Conservation (phyloP, 2,797 vertebrate genomes). For the Anguilla megastoma region DNA sequence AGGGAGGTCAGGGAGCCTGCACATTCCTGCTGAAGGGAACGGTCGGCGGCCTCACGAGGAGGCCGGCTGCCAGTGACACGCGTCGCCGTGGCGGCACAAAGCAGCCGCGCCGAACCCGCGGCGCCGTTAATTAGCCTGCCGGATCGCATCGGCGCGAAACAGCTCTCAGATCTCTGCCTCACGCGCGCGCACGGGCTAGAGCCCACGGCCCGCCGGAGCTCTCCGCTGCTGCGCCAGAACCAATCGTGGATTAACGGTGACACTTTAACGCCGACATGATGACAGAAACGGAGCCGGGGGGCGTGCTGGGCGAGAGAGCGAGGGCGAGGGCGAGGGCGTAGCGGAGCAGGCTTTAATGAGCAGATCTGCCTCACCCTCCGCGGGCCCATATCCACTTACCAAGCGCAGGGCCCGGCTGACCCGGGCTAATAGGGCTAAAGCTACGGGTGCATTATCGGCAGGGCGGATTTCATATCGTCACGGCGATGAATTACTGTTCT, state of each 20-base stretch:
- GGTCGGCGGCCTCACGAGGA: background rate
- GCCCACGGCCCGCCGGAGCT: slow-evolving; percentile 42
- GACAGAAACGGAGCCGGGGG: slow-evolving; percentile 41
- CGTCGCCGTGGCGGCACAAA: background rate
- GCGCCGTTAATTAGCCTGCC: slow-evolving; percentile 32
- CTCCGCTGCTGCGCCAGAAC: slow-evolving; percentile 43
- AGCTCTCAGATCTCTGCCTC: slow-evolving; percentile 30
- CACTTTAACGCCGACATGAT: slow-evolving; percentile 51
- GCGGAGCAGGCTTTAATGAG: slow-evolving; percentile 54
- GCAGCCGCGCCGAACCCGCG: slow-evolving; percentile 9
- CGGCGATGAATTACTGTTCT: slow-evolving; percentile 74
- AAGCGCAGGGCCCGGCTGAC: slow-evolving; percentile 64
- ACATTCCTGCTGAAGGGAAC: background rate
- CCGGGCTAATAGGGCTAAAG: slow-evolving; percentile 72
- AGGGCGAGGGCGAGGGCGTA: slow-evolving; percentile 24
- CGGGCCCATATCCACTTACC: slow-evolving; percentile 62
- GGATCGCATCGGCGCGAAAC: background rate
- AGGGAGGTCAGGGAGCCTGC: background rate
- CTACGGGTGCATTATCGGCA: slow-evolving; percentile 73
- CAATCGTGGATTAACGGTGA: slow-evolving; percentile 51
- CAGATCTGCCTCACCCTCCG: slow-evolving; percentile 47
- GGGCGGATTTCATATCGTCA: slow-evolving; percentile 77
- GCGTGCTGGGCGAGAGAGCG: background rate
- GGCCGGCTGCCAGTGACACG: background rate
- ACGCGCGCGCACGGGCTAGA: slow-evolving; percentile 33